Conservation (phyloP, 2,797 vertebrate species). For the Peromyscus nudipes region DNA sequence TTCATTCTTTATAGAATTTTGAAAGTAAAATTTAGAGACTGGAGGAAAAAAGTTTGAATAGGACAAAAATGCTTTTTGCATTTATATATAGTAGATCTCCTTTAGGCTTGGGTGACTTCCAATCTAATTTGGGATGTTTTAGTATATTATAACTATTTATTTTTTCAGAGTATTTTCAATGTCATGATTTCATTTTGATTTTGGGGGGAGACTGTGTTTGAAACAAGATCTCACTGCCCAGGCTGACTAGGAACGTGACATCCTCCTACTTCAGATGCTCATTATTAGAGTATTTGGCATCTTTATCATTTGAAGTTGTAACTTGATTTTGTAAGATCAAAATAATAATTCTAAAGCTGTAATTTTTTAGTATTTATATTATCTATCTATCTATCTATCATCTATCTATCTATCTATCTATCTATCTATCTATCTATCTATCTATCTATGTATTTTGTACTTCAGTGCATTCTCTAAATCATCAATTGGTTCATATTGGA, state of each 20-base stretch:
- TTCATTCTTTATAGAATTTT: conserved; percentile 35
- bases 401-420: neutral
- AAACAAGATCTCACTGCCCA: neutral
- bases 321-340: conserved; percentile 24
- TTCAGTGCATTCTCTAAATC: conserved; percentile 48
- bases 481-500: neutral
- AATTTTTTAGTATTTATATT: no score
- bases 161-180: conserved; percentile 51
- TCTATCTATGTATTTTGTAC: neutral
- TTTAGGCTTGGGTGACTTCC: neutral
- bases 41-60: conserved; percentile 33
- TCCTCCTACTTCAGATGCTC: neutral
- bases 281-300: neutral
- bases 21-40: conserved; percentile 52
- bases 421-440: neutral
- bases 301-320: conserved; percentile 23
- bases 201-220: neutral
- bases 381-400: neutral
- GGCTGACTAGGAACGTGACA: neutral
- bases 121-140: conserved; percentile 42
- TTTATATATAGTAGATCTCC: neutral
- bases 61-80: neutral
- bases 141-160: conserved; percentile 28
- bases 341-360: neutral
- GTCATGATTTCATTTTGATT: neutral